Conservation (phyloP, 1,140 invertebrate genomes). For the Hermatobates lingyangjiaoensis region DNA sequence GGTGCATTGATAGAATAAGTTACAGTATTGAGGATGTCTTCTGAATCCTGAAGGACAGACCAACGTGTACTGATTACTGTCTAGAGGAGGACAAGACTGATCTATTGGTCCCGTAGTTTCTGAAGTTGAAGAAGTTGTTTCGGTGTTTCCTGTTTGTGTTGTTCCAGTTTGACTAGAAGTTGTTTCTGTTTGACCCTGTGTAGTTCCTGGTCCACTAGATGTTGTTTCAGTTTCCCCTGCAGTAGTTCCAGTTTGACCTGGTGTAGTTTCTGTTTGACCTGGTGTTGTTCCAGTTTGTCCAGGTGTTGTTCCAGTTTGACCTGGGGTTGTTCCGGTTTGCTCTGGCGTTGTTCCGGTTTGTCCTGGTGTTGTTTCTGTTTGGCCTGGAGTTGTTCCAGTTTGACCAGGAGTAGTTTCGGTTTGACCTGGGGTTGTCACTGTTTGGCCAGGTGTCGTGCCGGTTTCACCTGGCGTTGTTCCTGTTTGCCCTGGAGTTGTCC, state of each 20-base stretch:
- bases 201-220: background rate
- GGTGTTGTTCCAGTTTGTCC: constrained; percentile 2
- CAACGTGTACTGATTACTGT: constrained; percentile 39
- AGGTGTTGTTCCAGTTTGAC: background rate
- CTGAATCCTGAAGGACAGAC: constrained; percentile 63
- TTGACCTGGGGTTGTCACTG: constrained; percentile 13
- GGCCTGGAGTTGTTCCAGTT: constrained; percentile 5
- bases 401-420: constrained; percentile 8
- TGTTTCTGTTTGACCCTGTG: constrained; percentile 4
- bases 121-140: constrained; percentile 10
- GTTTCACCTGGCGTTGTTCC: constrained; percentile 5
- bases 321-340: background rate
- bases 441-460: background rate
- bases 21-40: constrained; percentile 64
- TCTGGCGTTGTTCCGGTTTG: constrained; percentile 4
- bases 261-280: constrained; percentile 3
- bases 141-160: constrained; percentile 8
- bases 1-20: constrained; percentile 66
- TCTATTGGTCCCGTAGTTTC: constrained; percentile 14
- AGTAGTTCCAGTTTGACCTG: constrained; percentile 1
- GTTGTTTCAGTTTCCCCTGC: constrained; percentile 1
- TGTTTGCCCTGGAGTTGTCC: background rate
- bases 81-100: constrained; percentile 7
- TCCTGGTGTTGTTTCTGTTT: background rate
- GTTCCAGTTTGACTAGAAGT: constrained; percentile 8